A percentile compares a stretch with the other conserved stretches of the same genome.
phyloP scores from a whole-genome alignment of 1,140 invertebrate species.

The Microplitis demolitor region DNA sequence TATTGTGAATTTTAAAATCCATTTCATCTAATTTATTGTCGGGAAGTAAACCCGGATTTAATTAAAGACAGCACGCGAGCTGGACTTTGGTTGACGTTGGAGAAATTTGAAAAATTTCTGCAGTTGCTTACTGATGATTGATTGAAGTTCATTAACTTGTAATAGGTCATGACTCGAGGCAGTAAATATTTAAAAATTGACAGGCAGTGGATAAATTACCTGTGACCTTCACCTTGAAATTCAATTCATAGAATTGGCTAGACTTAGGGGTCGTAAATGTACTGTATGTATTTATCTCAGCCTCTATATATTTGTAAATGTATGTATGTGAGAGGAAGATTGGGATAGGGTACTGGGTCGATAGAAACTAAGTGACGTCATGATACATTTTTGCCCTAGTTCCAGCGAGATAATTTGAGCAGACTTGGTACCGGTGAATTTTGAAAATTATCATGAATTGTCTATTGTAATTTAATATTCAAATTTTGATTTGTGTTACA shows the following conservation, averaged over 20 bases:
- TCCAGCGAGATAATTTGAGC: not conserved
- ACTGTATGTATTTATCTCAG: constrained; percentile 2
- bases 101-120: too few relatives aligned
- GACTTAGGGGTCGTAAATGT: not conserved
- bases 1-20: too few relatives aligned
- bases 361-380: constrained; percentile 30
- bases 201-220: not conserved
- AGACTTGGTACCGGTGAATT: not conserved
- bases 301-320: constrained; percentile 13
- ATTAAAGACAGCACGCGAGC: too few relatives aligned
- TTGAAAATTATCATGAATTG: not conserved
- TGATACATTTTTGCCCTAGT: constrained; percentile 27
- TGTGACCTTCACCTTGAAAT: not conserved
- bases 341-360: constrained; percentile 23
- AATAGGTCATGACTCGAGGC: not conserved
- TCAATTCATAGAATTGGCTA: not conserved
- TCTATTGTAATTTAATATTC: too few relatives aligned
- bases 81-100: too few relatives aligned
- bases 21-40: too few relatives aligned
- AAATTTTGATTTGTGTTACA: too few relatives aligned
- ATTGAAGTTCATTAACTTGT: not conserved
- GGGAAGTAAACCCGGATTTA: too few relatives aligned
- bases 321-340: constrained; percentile 4
- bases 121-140: not conserved
- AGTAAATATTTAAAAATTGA: not conserved